A percentile compares a stretch with the other conserved stretches of the same genome.
Conservation (phyloP, 2,888 invertebrate species). For the Melinaea marsaeus region DNA sequence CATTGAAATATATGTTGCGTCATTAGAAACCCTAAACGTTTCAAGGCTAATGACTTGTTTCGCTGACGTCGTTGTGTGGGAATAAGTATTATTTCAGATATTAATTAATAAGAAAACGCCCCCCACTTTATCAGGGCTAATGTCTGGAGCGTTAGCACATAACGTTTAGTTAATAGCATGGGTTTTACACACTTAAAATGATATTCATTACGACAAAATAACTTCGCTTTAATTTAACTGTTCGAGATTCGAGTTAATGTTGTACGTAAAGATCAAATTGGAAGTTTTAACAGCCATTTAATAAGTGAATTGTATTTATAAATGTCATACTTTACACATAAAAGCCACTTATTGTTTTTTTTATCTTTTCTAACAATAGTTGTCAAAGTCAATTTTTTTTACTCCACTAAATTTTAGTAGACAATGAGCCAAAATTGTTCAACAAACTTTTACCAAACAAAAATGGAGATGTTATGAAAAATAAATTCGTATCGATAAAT, state of each 20-base stretch:
- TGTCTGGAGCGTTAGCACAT: conserved; percentile 50
- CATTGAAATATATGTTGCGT: conserved; percentile 10
- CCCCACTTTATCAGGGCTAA: conserved; percentile 63
- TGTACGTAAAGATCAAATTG: not conserved
- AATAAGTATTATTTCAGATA: conserved; percentile 63
- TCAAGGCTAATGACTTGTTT: conserved; percentile 67
- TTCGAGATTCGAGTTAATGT: not conserved
- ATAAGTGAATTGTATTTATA: too few relatives aligned
- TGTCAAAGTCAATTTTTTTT: too few relatives aligned
- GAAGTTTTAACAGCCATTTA: not conserved
- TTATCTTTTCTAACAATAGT: too few relatives aligned
- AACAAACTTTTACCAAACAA: not conserved
- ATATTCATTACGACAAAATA: not conserved
- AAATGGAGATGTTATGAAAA: conserved; percentile 5
- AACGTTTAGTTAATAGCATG: conserved; percentile 63
- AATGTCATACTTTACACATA: too few relatives aligned
- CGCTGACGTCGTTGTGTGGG: conserved; percentile 73
- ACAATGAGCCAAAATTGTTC: not conserved
- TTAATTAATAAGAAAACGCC: conserved; percentile 73
- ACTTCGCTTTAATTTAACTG: not conserved
- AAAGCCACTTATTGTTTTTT: too few relatives aligned
- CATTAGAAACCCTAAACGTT: conserved; percentile 36
- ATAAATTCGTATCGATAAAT: conserved; percentile 9
- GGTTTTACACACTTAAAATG: conserved; percentile 54
- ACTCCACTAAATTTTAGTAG: too few relatives aligned